Base-by-base conservation (phyloP, 2,888 invertebrate species). In the Pristionchus japonicus region DNA sequence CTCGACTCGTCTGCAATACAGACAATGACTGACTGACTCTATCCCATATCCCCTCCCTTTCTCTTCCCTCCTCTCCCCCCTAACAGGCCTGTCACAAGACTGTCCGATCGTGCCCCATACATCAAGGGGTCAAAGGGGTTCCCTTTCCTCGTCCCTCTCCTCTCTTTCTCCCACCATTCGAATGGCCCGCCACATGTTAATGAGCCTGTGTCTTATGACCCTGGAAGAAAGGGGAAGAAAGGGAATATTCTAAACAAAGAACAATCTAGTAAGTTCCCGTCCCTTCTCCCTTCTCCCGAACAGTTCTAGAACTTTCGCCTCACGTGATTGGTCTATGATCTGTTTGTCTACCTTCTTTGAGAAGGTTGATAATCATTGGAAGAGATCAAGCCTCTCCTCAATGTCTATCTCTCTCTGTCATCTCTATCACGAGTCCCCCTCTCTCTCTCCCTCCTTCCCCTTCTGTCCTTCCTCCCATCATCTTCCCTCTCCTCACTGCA, bases 1-100 rank as follows among this genome's bases (percentile, higher is more conserved):
- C 52, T 84, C 84, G 84, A 61, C 61, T 84, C 57, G 37, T 57
- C 84, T 84, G 84, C 52, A 84, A 80, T 80, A 47, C 17, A 77
- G 77, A 40, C 49, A 57, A 84, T 37, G 23, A n/a, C n/a, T n/a
- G n/a, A n/a, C n/a, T n/a, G n/a, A 57, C 61, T 61, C 52, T 83
- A 17, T 84, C 37, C 61, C 84, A n/a, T 40, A 57, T 84, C 57
- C 84, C 40, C 57, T 84, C 82, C 52, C 47, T n/a, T 52, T 43
- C 43, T 27, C 82, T n/a, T 47, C 47, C 31, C 49, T 82, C 52
- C 34, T 27, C 31, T 52, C 49, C 52, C 61, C 84, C 61, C 57
- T 23, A 37, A 17, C 15, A 74, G 74, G 74, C n/a, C 74, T 74
- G 74, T 74, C 74, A 74, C 74, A 74, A 74, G 74, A 74, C 74